Conservation (phyloP, 2,113 vertebrate genomes). For the Albula glossodonta region DNA sequence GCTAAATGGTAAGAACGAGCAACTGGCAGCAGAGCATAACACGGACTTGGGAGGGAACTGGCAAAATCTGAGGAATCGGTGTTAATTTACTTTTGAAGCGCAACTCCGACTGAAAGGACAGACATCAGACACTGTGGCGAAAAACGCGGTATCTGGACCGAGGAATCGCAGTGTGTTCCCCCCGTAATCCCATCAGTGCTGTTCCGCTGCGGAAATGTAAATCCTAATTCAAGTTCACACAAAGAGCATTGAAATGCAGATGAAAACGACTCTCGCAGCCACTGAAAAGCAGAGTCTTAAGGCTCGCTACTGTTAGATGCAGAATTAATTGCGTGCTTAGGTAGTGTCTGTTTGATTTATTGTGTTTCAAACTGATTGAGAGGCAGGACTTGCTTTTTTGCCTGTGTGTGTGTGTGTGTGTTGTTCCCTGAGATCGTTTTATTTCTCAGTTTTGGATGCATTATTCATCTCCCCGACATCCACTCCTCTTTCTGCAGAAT, state of each 20-base stretch:
- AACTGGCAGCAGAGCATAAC: not conserved
- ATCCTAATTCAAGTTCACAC: not conserved
- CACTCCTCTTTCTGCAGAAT: not conserved
- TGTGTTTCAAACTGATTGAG: not conserved
- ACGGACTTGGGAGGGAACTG: not conserved
- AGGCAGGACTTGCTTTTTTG: not conserved
- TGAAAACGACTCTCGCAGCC: not conserved
- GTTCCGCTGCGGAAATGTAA: not conserved
- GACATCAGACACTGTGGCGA: not conserved
- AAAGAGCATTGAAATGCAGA: not conserved
- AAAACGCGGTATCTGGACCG: not conserved
- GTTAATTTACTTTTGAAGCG: constrained; percentile 17
- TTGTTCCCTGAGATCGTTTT: not conserved
- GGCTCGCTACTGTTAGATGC: not conserved
- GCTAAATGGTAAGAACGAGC: not conserved
- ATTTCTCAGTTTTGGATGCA: not conserved
- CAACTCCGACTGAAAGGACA: not conserved
- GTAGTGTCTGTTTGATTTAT: not conserved
- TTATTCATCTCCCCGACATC: constrained; percentile 2
- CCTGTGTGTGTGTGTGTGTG: not conserved
- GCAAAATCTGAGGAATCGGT: not conserved
- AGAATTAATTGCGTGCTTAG: not conserved
- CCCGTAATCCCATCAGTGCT: not conserved
- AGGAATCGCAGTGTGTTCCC: not conserved
- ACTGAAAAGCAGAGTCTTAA: not conserved